These are phyloP conservation scores for Synanceia verrucosa DNA, from an alignment of 2,797 vertebrate species.

Conservation along the genomic window DNA sequence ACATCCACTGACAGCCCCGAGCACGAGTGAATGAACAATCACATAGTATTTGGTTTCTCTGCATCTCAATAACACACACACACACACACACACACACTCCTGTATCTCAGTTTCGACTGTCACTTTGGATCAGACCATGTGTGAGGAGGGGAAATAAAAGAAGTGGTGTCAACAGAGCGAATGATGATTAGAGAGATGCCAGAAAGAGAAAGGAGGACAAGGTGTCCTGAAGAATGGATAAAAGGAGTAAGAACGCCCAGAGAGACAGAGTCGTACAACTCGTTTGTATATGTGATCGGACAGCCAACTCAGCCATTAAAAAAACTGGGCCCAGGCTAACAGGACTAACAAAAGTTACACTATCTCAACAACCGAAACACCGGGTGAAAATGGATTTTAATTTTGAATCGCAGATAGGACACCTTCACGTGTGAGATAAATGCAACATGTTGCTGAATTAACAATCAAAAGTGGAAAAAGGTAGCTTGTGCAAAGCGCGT, in stretches of 20 bases:
- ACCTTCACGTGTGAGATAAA: not conserved
- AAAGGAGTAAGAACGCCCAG: not conserved
- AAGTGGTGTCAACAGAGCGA: not conserved
- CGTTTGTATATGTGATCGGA: constrained; percentile 40
- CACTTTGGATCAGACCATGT: constrained; percentile 14
- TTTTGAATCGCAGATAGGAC: not conserved
- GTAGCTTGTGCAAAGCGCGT: not conserved
- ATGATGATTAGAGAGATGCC: not conserved
- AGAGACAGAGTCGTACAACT: constrained; percentile 15
- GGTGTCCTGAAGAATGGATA: constrained; percentile 12
- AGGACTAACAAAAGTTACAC: constrained; percentile 17
- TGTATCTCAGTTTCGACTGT: constrained; percentile 5
- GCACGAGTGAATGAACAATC: not conserved
- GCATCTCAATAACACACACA: not conserved
- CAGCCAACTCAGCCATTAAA: constrained; percentile 29
- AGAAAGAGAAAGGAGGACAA: not conserved
- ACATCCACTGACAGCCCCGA: not conserved
- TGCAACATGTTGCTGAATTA: not conserved
- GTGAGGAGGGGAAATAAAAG: not conserved
- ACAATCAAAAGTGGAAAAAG: no score
- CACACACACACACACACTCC: not conserved
- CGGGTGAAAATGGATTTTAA: not conserved
- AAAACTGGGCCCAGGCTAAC: constrained; percentile 1
- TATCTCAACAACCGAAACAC: not conserved
- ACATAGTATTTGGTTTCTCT: not conserved